Conservation (phyloP, 2,888 invertebrate genomes). For the Flexamia atlantica region DNA sequence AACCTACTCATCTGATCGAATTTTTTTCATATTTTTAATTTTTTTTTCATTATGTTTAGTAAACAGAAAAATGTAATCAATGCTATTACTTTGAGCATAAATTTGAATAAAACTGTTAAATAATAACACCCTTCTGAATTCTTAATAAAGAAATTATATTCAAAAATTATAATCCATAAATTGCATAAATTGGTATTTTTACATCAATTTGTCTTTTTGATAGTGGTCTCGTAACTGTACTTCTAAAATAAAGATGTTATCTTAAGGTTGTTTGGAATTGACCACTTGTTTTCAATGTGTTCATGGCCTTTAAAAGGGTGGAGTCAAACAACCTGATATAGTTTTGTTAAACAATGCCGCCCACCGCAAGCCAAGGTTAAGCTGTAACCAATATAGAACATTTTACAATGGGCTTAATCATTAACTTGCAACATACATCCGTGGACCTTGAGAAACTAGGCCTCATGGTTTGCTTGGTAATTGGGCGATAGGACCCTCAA, state of each 20-base stretch:
- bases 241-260: neutral
- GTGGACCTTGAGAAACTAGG: neutral
- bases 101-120: too few relatives aligned
- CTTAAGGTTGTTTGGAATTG: neutral
- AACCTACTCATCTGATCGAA: too few relatives aligned
- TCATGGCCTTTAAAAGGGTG: conserved; percentile 18
- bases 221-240: too few relatives aligned
- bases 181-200: too few relatives aligned
- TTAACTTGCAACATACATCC: conserved; percentile 17
- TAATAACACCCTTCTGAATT: too few relatives aligned
- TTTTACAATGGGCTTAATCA: conserved; percentile 39
- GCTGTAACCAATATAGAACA: conserved; percentile 31
- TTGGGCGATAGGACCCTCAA: neutral
- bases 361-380: conserved; percentile 17
- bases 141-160: too few relatives aligned
- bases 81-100: too few relatives aligned
- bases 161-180: too few relatives aligned
- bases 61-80: too few relatives aligned
- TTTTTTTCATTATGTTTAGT: too few relatives aligned
- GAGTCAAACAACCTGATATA: conserved; percentile 24
- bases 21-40: too few relatives aligned
- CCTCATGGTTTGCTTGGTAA: neutral
- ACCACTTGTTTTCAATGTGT: neutral
- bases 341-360: conserved; percentile 28
- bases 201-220: too few relatives aligned